Percentiles rank a stretch among this genome's conserved stretches.
Evolutionary conservation across 2,113 vertebrate species (phyloP).

Genomic region (Nothobranchius kuhntae): DNA sequence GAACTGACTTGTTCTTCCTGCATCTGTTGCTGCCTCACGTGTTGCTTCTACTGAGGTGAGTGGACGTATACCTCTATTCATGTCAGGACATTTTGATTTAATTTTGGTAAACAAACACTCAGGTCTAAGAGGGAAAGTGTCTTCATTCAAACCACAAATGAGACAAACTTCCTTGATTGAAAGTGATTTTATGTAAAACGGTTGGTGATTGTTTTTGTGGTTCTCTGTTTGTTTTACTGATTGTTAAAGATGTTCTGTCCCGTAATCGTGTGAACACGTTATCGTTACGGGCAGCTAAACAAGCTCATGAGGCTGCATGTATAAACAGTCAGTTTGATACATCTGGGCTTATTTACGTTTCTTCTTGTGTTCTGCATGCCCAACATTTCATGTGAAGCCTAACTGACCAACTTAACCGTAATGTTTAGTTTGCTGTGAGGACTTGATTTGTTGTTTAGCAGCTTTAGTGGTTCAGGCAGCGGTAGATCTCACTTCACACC

Average conservation of each 20-base stretch:
- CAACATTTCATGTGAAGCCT: too few relatives aligned
- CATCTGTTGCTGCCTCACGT: conserved; percentile 1
- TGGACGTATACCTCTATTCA: conserved; percentile 1
- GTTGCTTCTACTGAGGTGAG: conserved; percentile 48
- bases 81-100: background rate
- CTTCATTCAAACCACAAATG: conserved; percentile 8
- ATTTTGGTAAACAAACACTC: too few relatives aligned
- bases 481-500: background rate
- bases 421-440: background rate
- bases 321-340: too few relatives aligned
- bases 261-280: too few relatives aligned
- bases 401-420: background rate
- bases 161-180: background rate
- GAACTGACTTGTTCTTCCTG: conserved; percentile 35
- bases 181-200: too few relatives aligned
- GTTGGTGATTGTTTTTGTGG: too few relatives aligned
- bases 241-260: too few relatives aligned
- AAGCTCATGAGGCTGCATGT: too few relatives aligned
- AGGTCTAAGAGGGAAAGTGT: background rate
- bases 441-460: background rate
- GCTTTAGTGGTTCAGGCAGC: background rate
- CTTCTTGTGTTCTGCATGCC: too few relatives aligned
- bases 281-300: too few relatives aligned
- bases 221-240: too few relatives aligned
- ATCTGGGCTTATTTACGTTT: too few relatives aligned